phyloP scores from a whole-genome alignment of 2,797 vertebrate species.

The Alfaro cultratus region DNA sequence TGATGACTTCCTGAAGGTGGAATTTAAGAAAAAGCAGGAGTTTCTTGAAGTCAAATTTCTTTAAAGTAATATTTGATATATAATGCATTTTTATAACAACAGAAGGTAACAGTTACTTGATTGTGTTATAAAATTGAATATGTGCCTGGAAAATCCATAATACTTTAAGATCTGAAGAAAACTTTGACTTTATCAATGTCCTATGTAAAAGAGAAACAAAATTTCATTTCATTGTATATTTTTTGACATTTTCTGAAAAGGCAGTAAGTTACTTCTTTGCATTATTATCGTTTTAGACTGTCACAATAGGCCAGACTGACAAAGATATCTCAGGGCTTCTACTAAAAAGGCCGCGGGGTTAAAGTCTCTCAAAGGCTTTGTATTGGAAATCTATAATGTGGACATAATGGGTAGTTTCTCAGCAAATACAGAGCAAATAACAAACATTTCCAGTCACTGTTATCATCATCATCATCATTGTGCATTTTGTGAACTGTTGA shows the following conservation, averaged over 20 bases:
- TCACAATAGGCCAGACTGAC: neutral
- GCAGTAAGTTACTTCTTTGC: neutral
- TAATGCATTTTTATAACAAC: too few relatives aligned
- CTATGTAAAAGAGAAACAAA: neutral
- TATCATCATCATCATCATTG: slow-evolving; percentile 14
- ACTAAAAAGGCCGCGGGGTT: slow-evolving; percentile 2
- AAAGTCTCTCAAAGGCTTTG: neutral
- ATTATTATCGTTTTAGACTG: too few relatives aligned
- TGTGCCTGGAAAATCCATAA: too few relatives aligned
- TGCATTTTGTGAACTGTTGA: slow-evolving; percentile 38
- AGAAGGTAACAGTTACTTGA: too few relatives aligned
- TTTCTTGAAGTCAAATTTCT: too few relatives aligned
- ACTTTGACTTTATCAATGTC: neutral
- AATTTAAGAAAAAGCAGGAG: too few relatives aligned
- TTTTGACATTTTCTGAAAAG: neutral
- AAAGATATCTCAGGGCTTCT: slow-evolving; percentile 2
- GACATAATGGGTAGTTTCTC: slow-evolving; percentile 34
- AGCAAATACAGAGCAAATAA: slow-evolving; percentile 26
- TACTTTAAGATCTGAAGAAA: neutral
- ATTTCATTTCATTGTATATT: neutral
- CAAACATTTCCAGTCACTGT: slow-evolving; percentile 25
- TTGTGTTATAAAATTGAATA: too few relatives aligned
- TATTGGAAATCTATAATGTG: slow-evolving; percentile 30
- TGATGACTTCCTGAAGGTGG: too few relatives aligned
- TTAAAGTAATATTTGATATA: too few relatives aligned